A percentile compares a stretch with the other conserved stretches of the same genome.
Evolutionary conservation across 2,797 vertebrate genomes (phyloP).

Genomic region (Brachymystax lenok): DNA sequence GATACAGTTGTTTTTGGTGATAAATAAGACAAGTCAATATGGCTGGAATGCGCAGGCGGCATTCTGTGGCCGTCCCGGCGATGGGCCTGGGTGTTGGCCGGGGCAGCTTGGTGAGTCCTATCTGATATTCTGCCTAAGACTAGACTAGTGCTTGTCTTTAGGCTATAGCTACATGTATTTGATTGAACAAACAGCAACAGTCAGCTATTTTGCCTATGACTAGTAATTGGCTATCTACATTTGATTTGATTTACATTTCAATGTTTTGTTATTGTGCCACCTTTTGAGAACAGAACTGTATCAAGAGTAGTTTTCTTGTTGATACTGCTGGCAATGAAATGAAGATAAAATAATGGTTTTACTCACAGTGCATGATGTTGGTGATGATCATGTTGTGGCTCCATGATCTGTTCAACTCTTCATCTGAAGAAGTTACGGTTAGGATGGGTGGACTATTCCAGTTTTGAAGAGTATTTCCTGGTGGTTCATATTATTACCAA

Average conservation of each 20-base stretch:
- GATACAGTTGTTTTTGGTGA: background rate
- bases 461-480: background rate
- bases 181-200: background rate
- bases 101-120: background rate
- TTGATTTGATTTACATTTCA: no score
- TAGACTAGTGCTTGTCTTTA: background rate
- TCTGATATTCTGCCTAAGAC: background rate
- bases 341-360: background rate
- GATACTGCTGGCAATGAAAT: background rate
- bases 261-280: background rate
- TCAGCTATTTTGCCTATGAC: background rate
- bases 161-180: background rate
- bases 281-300: background rate
- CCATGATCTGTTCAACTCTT: background rate
- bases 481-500: background rate
- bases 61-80: conserved; percentile 50
- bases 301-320: background rate
- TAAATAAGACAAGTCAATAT: conserved; percentile 32
- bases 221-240: no score
- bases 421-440: background rate
- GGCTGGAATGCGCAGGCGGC: conserved; percentile 62
- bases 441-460: background rate
- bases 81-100: background rate
- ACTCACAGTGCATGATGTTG: background rate
- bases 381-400: background rate